These are phyloP conservation scores for Drosophila stalkeri DNA, from an alignment of 2,888 invertebrate species.

Conservation along the genomic window DNA sequence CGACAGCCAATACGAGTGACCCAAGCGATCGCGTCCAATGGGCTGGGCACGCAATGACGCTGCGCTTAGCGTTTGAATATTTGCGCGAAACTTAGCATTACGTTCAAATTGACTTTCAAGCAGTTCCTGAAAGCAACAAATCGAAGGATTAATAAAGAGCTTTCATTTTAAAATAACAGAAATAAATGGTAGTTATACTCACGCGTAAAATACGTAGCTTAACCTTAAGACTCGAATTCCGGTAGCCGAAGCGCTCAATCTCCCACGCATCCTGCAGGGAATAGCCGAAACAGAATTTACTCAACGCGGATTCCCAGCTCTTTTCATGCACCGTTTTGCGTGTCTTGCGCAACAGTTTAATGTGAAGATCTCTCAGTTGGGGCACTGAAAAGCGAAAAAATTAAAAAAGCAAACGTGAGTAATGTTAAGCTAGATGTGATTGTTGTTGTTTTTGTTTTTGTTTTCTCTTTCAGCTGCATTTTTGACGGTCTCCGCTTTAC, in stretches of 20 bases:
- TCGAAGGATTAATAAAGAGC: neutral
- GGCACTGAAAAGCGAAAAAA: constrained; percentile 88
- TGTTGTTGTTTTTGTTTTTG: constrained; percentile 38
- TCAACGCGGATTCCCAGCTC: constrained; percentile 95
- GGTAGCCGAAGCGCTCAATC: constrained; percentile 97
- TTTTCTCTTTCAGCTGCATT: constrained; percentile 8
- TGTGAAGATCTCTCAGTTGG: constrained; percentile 93
- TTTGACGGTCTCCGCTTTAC: constrained; percentile 55
- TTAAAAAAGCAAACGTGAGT: neutral
- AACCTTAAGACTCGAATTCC: constrained; percentile 93
- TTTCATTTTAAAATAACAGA: neutral
- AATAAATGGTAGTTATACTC: constrained; percentile 67
- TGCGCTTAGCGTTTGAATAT: constrained; percentile 91
- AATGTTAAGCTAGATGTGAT: constrained; percentile 39
- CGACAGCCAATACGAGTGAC: constrained; percentile 97
- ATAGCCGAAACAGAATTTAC: constrained; percentile 96
- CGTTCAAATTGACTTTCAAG: constrained; percentile 97
- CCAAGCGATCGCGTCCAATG: constrained; percentile 95
- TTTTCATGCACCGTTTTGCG: constrained; percentile 92
- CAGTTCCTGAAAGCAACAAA: constrained; percentile 88
- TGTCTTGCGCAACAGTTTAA: constrained; percentile 94
- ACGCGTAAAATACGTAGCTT: constrained; percentile 96
- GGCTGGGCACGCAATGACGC: constrained; percentile 94
- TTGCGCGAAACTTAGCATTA: constrained; percentile 96
- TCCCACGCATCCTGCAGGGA: constrained; percentile 96